These are phyloP conservation scores for Trissolcus japonicus DNA, from an alignment of 2,888 invertebrate genomes.

Conservation along the genomic window DNA sequence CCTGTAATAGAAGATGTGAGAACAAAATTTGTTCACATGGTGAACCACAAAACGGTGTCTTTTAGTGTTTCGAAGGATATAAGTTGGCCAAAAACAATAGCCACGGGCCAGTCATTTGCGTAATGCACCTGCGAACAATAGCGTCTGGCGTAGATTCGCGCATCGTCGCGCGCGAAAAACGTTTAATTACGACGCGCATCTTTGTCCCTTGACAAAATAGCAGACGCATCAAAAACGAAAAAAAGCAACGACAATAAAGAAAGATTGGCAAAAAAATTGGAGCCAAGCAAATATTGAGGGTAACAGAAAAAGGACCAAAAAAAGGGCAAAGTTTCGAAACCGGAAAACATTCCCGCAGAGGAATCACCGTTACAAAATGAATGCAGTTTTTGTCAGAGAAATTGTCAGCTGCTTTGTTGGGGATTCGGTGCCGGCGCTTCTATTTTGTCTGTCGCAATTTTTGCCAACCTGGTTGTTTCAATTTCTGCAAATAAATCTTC, in stretches of 20 bases:
- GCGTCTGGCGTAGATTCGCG: conserved; percentile 64
- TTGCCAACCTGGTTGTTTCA: too few species aligned
- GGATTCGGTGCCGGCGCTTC: too few species aligned
- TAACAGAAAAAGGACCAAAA: neutral
- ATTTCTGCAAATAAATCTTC: too few species aligned
- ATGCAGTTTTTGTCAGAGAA: too few species aligned
- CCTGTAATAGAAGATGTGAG: neutral
- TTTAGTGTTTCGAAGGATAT: conserved; percentile 14
- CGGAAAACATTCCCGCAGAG: too few species aligned
- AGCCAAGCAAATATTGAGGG: neutral
- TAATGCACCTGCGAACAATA: conserved; percentile 70
- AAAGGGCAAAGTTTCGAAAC: too few species aligned
- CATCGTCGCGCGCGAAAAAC: conserved; percentile 65
- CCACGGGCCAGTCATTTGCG: conserved; percentile 70
- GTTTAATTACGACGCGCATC: conserved; percentile 58
- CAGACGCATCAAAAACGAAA: conserved; percentile 37
- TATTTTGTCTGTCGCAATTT: too few species aligned
- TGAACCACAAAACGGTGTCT: neutral
- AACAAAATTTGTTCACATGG: too few species aligned
- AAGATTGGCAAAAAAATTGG: conserved; percentile 16
- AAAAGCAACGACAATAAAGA: conserved; percentile 1
- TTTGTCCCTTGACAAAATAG: conserved; percentile 51
- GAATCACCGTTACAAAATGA: too few species aligned
- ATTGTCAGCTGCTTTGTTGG: too few species aligned
- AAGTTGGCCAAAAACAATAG: conserved; percentile 63